Evolutionary conservation across 1,140 invertebrate genomes (phyloP), one percentile per base, ranked within the genome.

Genomic region (Helicoverpa armigera): DNA sequence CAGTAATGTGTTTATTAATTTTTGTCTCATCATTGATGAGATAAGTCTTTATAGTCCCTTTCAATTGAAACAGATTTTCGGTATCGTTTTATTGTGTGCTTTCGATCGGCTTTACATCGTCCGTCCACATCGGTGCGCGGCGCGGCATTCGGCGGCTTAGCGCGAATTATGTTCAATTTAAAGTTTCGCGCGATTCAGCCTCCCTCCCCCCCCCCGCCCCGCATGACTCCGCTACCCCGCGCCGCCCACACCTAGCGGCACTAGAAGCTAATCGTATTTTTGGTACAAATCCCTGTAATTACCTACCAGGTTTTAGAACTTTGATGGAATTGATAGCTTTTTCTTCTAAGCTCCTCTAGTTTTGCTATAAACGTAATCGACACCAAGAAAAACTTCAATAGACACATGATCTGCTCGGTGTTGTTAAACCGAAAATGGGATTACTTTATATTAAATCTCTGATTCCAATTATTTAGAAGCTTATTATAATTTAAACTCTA

Each of bases 161-260:
- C 31, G 51, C 65, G 65, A 79, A 79, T 79, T 79, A 79, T 50
- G 53, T 70, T 70, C 77, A 79, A 72, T 79, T 79, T 79, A 79
- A 77, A 79, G 77, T 79, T 72, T 51, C 14, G 65, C 77, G 35
- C 53, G 54, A 70, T 79, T 60, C 61, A 79, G 35, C 73, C 5
- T 3, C 50, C 16, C n/a, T 23, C 23, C 65, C 50, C 4, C 14
- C 23, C 53, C 54, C 9, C 16, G n/a, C 54, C 56, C 16, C 43
- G 11, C 9, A 53, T n/a, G 35, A 43, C 43, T 2, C 31, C 31
- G 43, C 43, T 12, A 43, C 31, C 14, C 31, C 35, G 1, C 35
- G 18, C 31, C 31, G n/a, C 29, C 12, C 9, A 31, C 12, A 56
- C n/a, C 18, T n/a, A 4, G 48, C 2, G 10, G 13, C 43, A 58